Conservation (phyloP, 2,797 vertebrate genomes). For the Epinephelus awoara region DNA sequence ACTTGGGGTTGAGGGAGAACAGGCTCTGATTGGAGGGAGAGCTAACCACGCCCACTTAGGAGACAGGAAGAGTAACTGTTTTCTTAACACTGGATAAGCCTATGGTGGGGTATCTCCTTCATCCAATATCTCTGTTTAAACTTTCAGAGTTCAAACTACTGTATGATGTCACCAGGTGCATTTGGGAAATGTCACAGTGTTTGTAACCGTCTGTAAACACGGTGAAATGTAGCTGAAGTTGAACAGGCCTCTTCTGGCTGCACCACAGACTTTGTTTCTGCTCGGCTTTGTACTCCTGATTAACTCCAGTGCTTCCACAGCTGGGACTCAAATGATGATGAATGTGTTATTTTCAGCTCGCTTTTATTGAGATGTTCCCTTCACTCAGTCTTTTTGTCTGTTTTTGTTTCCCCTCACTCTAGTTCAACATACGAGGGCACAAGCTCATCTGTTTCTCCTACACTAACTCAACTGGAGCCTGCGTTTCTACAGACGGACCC, state of each 20-base stretch:
- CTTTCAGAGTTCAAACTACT: neutral
- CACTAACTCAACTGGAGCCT: conserved; percentile 16
- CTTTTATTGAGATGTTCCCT: conserved; percentile 38
- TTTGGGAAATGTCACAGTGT: conserved; percentile 10
- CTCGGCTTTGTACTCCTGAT: conserved; percentile 50
- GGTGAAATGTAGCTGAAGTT: neutral
- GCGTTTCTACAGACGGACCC: conserved; percentile 1
- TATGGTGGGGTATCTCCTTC: no score
- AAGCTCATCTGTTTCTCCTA: conserved; percentile 7
- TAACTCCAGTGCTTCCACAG: conserved; percentile 57
- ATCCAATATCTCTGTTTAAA: no score
- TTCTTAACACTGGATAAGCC: no score
- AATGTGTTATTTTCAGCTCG: conserved; percentile 38
- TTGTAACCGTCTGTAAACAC: conserved; percentile 34
- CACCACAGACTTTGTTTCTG: conserved; percentile 23
- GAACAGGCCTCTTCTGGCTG: conserved; percentile 13
- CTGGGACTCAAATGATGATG: conserved; percentile 34
- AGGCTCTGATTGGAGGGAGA: no score
- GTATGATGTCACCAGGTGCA: conserved; percentile 20
- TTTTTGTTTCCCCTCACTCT: conserved; percentile 35
- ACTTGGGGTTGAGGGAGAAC: no score
- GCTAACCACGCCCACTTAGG: no score
- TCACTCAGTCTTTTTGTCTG: conserved; percentile 36
- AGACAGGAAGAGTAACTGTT: no score
- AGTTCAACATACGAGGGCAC: conserved; percentile 37